Evolutionary conservation across 92 coral and sea anemone species (phyloP), one percentile per base, ranked within the genome.

Genomic region (Epizoanthus illoricatus): DNA sequence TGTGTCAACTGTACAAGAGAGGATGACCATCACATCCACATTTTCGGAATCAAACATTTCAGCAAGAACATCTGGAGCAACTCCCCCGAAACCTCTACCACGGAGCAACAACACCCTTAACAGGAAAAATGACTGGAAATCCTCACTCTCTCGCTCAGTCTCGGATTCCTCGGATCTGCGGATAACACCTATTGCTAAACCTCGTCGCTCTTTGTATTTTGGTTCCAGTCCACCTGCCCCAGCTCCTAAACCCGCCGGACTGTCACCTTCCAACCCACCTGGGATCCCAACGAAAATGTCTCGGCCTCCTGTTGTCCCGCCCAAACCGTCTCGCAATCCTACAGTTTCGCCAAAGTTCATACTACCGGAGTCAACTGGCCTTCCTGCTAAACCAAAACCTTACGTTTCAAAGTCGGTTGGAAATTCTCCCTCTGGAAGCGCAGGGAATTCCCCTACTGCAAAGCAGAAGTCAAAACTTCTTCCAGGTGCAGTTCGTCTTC

Each of bases 51-150:
- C 82, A 21, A 76, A 42, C 19, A 10, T 40, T 62, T 62, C 42
- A 43, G 71, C 7, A 15, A 41, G 47, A 78, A 43, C 60, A 39
- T 8, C 24, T 1, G 13, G 43, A n/a, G 43, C 17, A 20, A 43
- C 82, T 12, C 72, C 82, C 8, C 82, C 82, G 4, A 78, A 78
- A 42, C 82, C 82, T 63, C 65, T 78, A 23, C 82, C 82, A n/a
- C 82, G 82, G 58, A 64, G 56, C 8, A 45, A 2, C 70, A 78
- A 2, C 70, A 78, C 82, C 18, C 20, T 78, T 42, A 61, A 42
- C 71, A 63, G 67, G 65, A 11, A 36, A 7, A 75, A 75, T 17
- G 45, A 69, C 28, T 41, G 79, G 17, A 49, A 21, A 41, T 23
- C 49, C 23, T 36, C 62, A 13, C 28, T 19, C 39, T 78, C 71